Evolutionary conservation across 2,113 vertebrate genomes (phyloP), one percentile per base, ranked within the genome.

Genomic region (Chaenogobius annularis): DNA sequence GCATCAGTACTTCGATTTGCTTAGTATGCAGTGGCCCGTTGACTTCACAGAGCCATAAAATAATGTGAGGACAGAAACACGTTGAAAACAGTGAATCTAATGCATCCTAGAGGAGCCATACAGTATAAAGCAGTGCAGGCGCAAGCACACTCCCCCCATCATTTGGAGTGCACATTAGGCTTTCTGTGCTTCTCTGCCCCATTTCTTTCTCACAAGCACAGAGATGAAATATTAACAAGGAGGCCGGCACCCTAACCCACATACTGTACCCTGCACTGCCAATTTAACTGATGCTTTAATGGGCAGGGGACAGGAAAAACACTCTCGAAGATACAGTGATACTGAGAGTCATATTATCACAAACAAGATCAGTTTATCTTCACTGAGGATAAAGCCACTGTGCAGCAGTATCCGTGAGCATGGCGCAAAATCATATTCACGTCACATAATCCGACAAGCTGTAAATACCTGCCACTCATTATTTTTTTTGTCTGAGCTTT

Each of bases 171-270:
- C 76, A 62, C 58, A 47, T 70, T 17, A 52, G 66, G 46, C 68
- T 66, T 66, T 73, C 68, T 77, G 74, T 68, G 72, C 68, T 44
- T 71, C 84, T 74, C 62, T 87, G 80, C 62, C 78, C 84, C 83
- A 83, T 58, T 88, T 88, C 78, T 74, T 72, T 52, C 71, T 74
- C 68, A 14, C 23, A 19, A 17, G 55, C n/a, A 7, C 66, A 5
- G 56, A 64, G 47, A 87, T 89, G 80, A 89, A 86, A 85, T 82
- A 89, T 89, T 87, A 83, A 86, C 37, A n/a, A 84, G 80, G 72
- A 62, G 82, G 74, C 79, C 55, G 64, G 22, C 80, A 75, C 78
- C 74, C 78, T 86, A 85, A 86, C 84, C 85, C 84, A 86, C 85
- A 86, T 84, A 71, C 79, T 81, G 77, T 3, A 64, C 62, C 47